Evolutionary conservation across 1,140 invertebrate species (phyloP), one percentile per base, ranked within the genome.

Genomic region (Zaprionus capensis): DNA sequence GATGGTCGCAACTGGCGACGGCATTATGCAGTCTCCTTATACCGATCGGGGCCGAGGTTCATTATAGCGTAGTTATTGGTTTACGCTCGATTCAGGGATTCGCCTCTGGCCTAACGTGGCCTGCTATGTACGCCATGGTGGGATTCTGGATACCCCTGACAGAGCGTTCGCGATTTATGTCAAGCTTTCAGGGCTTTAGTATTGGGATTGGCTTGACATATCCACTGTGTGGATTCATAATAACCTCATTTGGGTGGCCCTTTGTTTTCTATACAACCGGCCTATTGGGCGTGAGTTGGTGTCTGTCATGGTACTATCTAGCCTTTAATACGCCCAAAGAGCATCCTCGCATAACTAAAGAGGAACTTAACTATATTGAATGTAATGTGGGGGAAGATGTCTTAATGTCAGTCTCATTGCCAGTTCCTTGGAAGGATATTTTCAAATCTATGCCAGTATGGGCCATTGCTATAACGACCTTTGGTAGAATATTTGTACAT

Each of bases 81-180:
- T 91, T 96, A 20, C 93, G 96, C 26, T 96, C 94, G 80, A 93
- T 95, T 46, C 95, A 96, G 93, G 95, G 95, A 34, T 94, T 95
- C 71, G 95, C 95, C n/a, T 95, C 95, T 73, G 97, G 97, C 56
- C 94, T 98, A 34, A 97, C 96, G 3, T 98, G 97, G 95, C 97
- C 97, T 31, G 96, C 96, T 1, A 97, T 97, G 95, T 97, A 97
- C 92, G 96, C 96, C 15, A 94, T 97, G 46, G 96, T 97, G 78
- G 96, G 96, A n/a, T 95, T 96, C 78, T 98, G 97, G 97, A 96
- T 97, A 66, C 97, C 97, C 15, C 94, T 96, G 2, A 93, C 94
- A 20, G 97, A 97, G 92, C 94, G 96, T 57, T 97, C 95, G 31
- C 93, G 95, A 65, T 96, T 96, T 86, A 96, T 96, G 95, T 96